These are phyloP conservation scores for Xerus rutilus DNA, from an alignment of 2,797 vertebrate species.

Conservation along the genomic window DNA sequence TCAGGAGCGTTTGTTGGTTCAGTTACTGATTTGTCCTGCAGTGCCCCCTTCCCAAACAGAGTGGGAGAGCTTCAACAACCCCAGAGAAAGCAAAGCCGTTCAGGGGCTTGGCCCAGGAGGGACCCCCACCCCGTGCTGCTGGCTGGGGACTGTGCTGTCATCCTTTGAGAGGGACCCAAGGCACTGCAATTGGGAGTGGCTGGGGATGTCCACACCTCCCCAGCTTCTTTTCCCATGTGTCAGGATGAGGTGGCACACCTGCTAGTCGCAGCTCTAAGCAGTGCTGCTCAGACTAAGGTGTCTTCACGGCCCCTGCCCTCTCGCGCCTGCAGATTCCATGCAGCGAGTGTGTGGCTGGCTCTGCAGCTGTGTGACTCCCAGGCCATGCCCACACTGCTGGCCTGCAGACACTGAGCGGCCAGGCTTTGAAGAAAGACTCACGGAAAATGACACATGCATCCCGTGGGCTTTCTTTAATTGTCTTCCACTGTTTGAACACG, in stretches of 20 bases:
- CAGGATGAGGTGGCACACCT: not conserved
- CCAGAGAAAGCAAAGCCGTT: not conserved
- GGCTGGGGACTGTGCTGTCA: fast-evolving
- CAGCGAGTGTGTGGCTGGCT: too few species aligned
- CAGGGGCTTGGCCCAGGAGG: not conserved
- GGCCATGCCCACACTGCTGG: too few species aligned
- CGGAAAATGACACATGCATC: not conserved
- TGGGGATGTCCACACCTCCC: not conserved
- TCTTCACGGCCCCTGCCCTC: too few species aligned
- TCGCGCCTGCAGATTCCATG: fast-evolving
- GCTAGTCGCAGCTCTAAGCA: too few species aligned
- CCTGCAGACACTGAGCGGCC: not conserved
- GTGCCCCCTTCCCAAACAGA: not conserved
- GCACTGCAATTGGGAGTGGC: fast-evolving
- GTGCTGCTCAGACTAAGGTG: not conserved
- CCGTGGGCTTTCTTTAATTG: not conserved
- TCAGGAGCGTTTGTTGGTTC: not conserved
- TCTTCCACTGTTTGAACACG: not conserved
- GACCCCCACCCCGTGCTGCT: not conserved
- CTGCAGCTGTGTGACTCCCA: too few species aligned
- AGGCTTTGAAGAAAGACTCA: not conserved
- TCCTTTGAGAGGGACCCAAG: fast-evolving
- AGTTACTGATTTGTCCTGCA: not conserved
- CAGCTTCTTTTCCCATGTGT: too few species aligned
- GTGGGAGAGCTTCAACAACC: too few species aligned